Evolutionary conservation across 2,888 invertebrate genomes (phyloP).

Genomic region (Hypolimnas misippus): DNA sequence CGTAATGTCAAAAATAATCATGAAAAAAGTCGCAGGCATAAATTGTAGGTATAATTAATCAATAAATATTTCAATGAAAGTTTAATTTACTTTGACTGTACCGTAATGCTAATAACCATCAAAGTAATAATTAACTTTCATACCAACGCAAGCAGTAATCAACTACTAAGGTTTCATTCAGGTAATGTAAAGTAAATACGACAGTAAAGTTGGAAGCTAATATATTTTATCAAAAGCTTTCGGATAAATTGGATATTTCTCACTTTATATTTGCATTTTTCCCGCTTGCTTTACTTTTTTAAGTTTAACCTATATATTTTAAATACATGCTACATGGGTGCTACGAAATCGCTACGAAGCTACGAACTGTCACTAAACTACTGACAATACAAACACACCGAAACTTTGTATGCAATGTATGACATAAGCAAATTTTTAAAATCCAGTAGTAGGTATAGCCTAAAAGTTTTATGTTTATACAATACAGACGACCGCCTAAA

Average conservation of each 20-base stretch:
- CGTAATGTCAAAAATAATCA: too few species aligned
- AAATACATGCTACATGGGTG: slow-evolving; percentile 20
- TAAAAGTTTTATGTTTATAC: too few species aligned
- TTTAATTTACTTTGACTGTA: neutral
- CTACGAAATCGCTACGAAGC: slow-evolving; percentile 16
- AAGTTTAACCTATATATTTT: too few species aligned
- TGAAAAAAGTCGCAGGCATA: neutral
- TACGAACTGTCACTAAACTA: slow-evolving; percentile 9
- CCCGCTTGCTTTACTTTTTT: neutral
- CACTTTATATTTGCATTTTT: neutral
- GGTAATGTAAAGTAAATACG: slow-evolving; percentile 2
- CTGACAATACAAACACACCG: neutral
- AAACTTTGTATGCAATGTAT: slow-evolving; percentile 2
- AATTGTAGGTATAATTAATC: neutral
- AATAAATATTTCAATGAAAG: neutral
- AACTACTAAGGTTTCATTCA: slow-evolving; percentile 6
- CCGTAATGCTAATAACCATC: slow-evolving; percentile 4
- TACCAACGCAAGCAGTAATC: slow-evolving; percentile 7
- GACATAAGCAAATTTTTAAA: too few species aligned
- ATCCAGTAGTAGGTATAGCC: too few species aligned
- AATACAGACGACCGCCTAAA: too few species aligned
- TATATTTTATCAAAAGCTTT: neutral
- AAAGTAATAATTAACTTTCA: slow-evolving; percentile 22
- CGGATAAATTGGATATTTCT: neutral
- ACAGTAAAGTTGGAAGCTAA: neutral